phyloP scores from a whole-genome alignment of 2,888 invertebrate species.

The Stictocephala bisonia region DNA sequence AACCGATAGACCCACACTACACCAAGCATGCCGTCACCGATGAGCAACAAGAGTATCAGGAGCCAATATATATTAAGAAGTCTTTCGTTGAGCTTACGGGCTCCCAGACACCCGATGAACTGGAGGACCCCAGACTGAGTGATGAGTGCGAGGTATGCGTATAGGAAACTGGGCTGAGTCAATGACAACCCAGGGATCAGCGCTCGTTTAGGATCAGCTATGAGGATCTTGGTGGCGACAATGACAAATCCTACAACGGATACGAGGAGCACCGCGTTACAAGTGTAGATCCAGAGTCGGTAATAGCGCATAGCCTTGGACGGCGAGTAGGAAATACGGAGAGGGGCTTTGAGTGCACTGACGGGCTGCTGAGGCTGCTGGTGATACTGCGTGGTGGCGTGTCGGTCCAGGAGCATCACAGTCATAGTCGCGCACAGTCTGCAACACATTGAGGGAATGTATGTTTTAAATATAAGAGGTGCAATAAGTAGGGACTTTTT shows the following conservation, averaged over 20 bases:
- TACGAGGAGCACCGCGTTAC: constrained; percentile 87
- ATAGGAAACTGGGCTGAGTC: constrained; percentile 84
- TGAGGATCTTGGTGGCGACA: constrained; percentile 64
- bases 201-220: constrained; percentile 76
- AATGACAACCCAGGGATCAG: constrained; percentile 80
- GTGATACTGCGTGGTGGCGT: constrained; percentile 37
- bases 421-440: constrained; percentile 39
- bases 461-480: no score
- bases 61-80: constrained; percentile 88
- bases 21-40: constrained; percentile 86
- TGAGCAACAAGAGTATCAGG: constrained; percentile 79
- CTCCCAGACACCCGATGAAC: constrained; percentile 84
- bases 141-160: constrained; percentile 84
- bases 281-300: constrained; percentile 92
- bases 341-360: constrained; percentile 43
- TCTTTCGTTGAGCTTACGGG: constrained; percentile 81
- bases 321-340: constrained; percentile 37
- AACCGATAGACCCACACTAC: constrained; percentile 87
- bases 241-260: constrained; percentile 74
- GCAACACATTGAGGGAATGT: no score
- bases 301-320: constrained; percentile 78
- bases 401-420: constrained; percentile 44
- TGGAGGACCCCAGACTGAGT: constrained; percentile 74
- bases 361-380: constrained; percentile 44
- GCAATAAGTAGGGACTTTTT: no score